phyloP scores from a whole-genome alignment of 2,888 invertebrate species.

The Cantharis flavilabris region DNA sequence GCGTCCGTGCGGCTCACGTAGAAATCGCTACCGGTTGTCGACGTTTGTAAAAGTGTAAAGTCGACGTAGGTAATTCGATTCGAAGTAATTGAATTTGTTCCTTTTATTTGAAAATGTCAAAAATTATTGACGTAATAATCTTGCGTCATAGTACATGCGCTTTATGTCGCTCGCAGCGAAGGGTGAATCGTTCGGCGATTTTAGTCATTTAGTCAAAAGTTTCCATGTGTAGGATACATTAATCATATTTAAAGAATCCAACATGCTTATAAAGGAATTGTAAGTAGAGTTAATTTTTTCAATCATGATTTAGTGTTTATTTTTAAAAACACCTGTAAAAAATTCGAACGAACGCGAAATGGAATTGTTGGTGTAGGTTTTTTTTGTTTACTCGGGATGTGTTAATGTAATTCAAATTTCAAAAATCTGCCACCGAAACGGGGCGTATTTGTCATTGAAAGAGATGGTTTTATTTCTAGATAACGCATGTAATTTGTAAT shows the following conservation, averaged over 20 bases:
- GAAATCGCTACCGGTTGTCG: no score
- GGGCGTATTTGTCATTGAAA: constrained; percentile 18
- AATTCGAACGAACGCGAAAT: background rate
- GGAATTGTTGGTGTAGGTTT: background rate
- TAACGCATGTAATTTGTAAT: background rate
- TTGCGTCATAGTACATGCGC: constrained; percentile 70
- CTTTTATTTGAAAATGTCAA: background rate
- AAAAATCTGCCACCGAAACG: constrained; percentile 47
- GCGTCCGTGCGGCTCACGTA: no score
- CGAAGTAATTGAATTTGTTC: background rate
- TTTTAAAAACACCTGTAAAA: background rate
- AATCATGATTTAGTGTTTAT: constrained; percentile 45
- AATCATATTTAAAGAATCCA: constrained; percentile 49
- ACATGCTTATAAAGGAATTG: constrained; percentile 75
- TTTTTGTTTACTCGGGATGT: background rate
- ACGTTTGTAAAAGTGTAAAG: background rate
- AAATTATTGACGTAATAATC: constrained; percentile 62
- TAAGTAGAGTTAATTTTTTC: constrained; percentile 60
- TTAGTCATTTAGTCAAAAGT: constrained; percentile 27
- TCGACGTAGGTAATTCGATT: constrained; percentile 1
- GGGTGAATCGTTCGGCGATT: constrained; percentile 62
- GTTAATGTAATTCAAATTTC: background rate
- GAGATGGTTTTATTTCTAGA: background rate
- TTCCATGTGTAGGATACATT: constrained; percentile 46
- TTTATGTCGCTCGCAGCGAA: constrained; percentile 58